Conservation (phyloP, 2,888 invertebrate species). For the Drosophila nr. perissopoda region DNA sequence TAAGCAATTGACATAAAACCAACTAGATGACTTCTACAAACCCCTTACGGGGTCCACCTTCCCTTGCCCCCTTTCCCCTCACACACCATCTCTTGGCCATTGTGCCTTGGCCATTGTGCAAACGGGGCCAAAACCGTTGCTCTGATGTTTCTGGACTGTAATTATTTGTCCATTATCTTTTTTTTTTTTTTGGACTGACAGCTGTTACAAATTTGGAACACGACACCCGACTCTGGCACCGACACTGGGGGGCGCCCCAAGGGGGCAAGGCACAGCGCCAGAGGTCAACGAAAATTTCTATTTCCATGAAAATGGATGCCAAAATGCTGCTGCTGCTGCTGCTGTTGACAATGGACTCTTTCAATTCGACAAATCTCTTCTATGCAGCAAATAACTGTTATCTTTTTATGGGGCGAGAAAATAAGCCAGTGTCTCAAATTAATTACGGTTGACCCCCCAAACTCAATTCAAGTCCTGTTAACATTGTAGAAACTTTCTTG, state of each 20-base stretch:
- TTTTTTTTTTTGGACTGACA: conserved; percentile 33
- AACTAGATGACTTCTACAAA: conserved; percentile 25
- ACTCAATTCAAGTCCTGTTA: conserved; percentile 1
- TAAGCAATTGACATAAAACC: conserved; percentile 66
- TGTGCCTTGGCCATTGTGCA: conserved; percentile 52
- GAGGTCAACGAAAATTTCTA: conserved; percentile 52
- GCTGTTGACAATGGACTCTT: conserved; percentile 42
- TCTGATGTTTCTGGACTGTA: conserved; percentile 49
- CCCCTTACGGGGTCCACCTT: neutral
- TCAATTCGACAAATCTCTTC: conserved; percentile 23
- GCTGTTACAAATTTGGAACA: conserved; percentile 71
- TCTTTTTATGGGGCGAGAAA: neutral
- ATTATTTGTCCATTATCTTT: conserved; percentile 74
- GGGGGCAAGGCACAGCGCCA: conserved; percentile 48
- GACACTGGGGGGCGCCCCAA: conserved; percentile 19
- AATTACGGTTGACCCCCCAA: conserved; percentile 1
- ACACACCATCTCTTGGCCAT: conserved; percentile 13
- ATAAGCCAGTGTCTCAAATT: neutral
- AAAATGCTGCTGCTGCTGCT: conserved; percentile 14
- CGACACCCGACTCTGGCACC: conserved; percentile 27
- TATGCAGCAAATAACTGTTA: conserved; percentile 12
- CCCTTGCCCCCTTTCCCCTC: neutral
- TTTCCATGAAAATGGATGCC: conserved; percentile 33
- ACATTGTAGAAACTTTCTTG: neutral
- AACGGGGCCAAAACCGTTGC: conserved; percentile 48